Conservation (phyloP, 92 coral and sea anemone species). For the Zoanthus gigantus region DNA sequence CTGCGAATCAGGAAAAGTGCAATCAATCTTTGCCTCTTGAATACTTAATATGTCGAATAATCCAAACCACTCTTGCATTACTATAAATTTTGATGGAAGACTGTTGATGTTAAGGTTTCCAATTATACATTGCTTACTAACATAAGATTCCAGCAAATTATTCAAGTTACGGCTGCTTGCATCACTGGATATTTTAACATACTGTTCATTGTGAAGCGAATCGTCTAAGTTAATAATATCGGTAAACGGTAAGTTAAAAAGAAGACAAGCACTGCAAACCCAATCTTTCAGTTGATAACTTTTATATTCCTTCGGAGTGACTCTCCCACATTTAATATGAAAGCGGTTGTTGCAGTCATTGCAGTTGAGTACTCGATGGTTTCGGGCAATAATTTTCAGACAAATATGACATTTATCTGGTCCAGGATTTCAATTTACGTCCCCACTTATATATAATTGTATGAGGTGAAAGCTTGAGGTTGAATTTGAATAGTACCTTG, state of each 20-base stretch:
- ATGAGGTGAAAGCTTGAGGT: background rate
- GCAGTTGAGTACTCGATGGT: background rate
- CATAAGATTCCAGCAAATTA: too few relatives aligned
- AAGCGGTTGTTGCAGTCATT: background rate
- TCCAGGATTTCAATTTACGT: background rate
- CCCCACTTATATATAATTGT: background rate
- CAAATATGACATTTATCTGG: background rate
- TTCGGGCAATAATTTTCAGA: background rate
- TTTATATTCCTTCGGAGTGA: too few relatives aligned
- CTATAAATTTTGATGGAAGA: background rate
- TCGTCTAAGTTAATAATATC: too few relatives aligned
- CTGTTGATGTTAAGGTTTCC: conserved; percentile 18
- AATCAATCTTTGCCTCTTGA: background rate
- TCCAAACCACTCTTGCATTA: background rate
- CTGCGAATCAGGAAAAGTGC: too few relatives aligned
- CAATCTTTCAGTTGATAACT: too few relatives aligned
- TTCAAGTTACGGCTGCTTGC: too few relatives aligned
- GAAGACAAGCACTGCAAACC: too few relatives aligned
- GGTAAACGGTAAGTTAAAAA: too few relatives aligned
- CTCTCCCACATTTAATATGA: background rate
- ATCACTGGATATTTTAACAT: too few relatives aligned
- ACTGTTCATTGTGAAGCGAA: too few relatives aligned
- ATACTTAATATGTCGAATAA: conserved; percentile 1
- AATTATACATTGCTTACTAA: background rate
- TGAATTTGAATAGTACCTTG: background rate